phyloP scores from a whole-genome alignment of 30 jellyfish, hydroid and myxozoan species.

The Sanderia malayensis region DNA sequence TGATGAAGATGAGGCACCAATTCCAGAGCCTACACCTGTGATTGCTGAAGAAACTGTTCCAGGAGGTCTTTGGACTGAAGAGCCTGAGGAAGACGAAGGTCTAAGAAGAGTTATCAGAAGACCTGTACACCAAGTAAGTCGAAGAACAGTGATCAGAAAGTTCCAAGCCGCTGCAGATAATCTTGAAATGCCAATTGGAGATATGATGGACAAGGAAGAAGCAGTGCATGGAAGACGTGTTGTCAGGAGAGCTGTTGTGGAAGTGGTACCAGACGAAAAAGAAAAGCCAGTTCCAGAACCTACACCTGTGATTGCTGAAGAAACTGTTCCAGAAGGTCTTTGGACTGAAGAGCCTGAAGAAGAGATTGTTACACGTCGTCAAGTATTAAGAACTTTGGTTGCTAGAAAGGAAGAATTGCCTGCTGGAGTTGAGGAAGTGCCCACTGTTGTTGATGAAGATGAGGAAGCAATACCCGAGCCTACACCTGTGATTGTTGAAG shows the following conservation, averaged over 20 bases:
- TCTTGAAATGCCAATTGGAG: slow-evolving; percentile 17
- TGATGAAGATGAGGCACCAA: background rate
- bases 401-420: background rate
- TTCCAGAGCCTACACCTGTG: background rate
- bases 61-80: background rate
- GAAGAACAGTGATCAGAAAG: slow-evolving; percentile 29
- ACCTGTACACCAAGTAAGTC: slow-evolving; percentile 33
- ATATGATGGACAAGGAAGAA: slow-evolving; percentile 24
- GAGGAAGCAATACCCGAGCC: background rate
- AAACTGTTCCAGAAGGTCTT: background rate
- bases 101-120: slow-evolving; percentile 32
- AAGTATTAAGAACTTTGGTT: slow-evolving; percentile 1
- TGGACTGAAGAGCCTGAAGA: background rate
- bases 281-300: slow-evolving; percentile 4
- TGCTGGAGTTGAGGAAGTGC: background rate
- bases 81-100: background rate
- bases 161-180: slow-evolving; percentile 40
- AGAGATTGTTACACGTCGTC: slow-evolving; percentile 26
- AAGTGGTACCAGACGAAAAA: background rate
- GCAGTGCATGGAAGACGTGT: background rate
- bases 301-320: background rate
- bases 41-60: background rate
- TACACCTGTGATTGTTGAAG: background rate
- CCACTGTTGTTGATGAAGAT: background rate
- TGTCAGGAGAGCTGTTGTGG: background rate